Evolutionary conservation across 2,888 invertebrate genomes (phyloP).

Genomic region (Orgyia antiqua): DNA sequence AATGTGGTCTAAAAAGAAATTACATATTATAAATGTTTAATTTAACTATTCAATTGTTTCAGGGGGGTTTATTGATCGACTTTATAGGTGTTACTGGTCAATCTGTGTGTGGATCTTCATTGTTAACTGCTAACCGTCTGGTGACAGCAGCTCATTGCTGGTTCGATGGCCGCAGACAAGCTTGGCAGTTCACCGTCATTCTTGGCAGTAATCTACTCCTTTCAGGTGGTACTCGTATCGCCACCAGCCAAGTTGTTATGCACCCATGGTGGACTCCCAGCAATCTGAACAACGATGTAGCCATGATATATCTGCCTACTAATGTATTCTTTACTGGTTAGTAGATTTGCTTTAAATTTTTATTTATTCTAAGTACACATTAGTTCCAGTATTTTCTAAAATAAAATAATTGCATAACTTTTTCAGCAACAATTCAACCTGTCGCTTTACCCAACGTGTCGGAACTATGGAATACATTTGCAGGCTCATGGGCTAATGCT

Average conservation of each 20-base stretch:
- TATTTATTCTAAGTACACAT: background rate
- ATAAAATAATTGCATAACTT: background rate
- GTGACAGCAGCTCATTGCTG: constrained; percentile 58
- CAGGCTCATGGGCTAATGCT: constrained; percentile 37
- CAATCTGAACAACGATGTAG: constrained; percentile 40
- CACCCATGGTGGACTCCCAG: constrained; percentile 38
- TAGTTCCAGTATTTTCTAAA: too few relatives aligned
- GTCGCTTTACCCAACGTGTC: constrained; percentile 29
- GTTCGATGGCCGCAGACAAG: constrained; percentile 39
- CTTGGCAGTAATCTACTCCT: constrained; percentile 43
- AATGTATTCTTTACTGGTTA: constrained; percentile 30
- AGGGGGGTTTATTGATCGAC: constrained; percentile 47
- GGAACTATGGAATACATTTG: constrained; percentile 32
- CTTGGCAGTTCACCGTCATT: constrained; percentile 39
- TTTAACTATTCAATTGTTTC: too few relatives aligned
- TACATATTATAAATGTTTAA: too few relatives aligned
- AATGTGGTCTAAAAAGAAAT: too few relatives aligned
- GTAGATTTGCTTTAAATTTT: constrained; percentile 7
- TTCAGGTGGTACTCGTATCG: constrained; percentile 40
- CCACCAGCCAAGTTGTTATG: constrained; percentile 32
- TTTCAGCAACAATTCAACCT: constrained; percentile 38
- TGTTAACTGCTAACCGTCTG: constrained; percentile 35
- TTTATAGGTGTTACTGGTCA: constrained; percentile 28
- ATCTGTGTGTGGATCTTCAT: constrained; percentile 46
- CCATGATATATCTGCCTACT: constrained; percentile 40